Evolutionary conservation across 2,888 invertebrate species (phyloP).

Genomic region (Apamea sordens): DNA sequence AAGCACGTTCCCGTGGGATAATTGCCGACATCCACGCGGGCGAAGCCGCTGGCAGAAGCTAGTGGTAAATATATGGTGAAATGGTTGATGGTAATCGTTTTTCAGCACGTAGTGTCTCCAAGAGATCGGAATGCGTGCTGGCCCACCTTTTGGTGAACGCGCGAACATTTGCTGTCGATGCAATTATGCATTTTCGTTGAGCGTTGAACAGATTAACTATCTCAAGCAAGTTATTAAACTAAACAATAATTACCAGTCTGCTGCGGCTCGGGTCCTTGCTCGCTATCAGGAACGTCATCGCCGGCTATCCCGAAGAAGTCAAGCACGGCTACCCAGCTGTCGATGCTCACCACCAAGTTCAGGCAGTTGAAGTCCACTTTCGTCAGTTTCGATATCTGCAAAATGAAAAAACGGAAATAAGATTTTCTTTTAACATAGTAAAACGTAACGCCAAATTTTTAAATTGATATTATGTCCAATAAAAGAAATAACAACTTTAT

Average conservation of each 20-base stretch:
- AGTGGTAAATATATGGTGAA: background rate
- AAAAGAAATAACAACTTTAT: background rate
- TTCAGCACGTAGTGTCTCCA: background rate
- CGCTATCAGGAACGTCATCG: constrained; percentile 75
- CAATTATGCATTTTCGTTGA: background rate
- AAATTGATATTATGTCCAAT: background rate
- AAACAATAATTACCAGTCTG: constrained; percentile 56
- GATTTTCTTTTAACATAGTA: background rate
- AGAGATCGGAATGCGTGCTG: background rate
- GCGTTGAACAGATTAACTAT: background rate
- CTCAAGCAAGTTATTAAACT: background rate
- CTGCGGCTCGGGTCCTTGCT: constrained; percentile 61
- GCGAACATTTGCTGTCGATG: background rate
- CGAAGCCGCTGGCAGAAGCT: too few species aligned
- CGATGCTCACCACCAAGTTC: constrained; percentile 96
- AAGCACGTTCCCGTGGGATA: too few species aligned
- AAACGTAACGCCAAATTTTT: background rate
- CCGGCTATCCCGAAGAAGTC: constrained; percentile 95
- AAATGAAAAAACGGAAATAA: background rate
- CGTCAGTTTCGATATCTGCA: constrained; percentile 89
- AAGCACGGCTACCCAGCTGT: constrained; percentile 98
- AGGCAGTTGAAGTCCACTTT: constrained; percentile 97
- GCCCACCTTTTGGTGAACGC: background rate
- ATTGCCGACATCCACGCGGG: too few species aligned
- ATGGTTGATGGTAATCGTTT: background rate